Conservation (phyloP, 2,113 vertebrate genomes). For the Oryzias celebensis region DNA sequence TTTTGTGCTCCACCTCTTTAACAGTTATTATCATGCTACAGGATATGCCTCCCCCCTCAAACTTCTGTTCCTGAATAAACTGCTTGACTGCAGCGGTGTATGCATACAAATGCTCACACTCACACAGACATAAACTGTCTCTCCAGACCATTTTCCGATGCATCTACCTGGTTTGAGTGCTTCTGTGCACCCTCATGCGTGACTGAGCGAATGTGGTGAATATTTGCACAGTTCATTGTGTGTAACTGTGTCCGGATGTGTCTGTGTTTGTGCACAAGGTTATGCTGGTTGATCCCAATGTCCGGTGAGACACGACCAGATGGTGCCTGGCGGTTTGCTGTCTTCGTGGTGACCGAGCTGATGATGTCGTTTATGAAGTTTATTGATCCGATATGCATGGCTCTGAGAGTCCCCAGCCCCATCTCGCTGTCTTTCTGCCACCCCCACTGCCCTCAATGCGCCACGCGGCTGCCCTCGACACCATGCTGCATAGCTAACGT, state of each 20-base stretch:
- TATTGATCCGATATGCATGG: conserved; percentile 70
- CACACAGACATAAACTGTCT: conserved; percentile 25
- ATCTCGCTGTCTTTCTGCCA: conserved; percentile 38
- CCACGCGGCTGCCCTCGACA: conserved; percentile 14
- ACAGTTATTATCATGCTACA: conserved; percentile 52
- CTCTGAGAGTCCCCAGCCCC: conserved; percentile 53
- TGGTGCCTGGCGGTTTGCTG: conserved; percentile 68
- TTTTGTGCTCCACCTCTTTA: conserved; percentile 31
- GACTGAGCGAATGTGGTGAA: conserved; percentile 37
- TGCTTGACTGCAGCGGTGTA: conserved; percentile 37
- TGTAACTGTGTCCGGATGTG: conserved; percentile 20
- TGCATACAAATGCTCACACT: neutral
- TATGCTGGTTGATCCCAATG: conserved; percentile 56
- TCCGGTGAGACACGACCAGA: conserved; percentile 65
- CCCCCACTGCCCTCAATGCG: conserved; percentile 43
- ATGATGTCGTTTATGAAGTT: conserved; percentile 75
- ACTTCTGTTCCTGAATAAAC: conserved; percentile 57
- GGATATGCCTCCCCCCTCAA: conserved; percentile 36
- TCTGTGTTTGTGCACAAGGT: conserved; percentile 49
- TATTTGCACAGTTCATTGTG: conserved; percentile 39
- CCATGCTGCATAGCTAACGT: conserved; percentile 27
- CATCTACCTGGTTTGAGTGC: conserved; percentile 50
- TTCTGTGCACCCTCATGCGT: conserved; percentile 40
- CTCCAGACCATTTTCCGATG: conserved; percentile 44
- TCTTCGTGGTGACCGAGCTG: conserved; percentile 63